Conservation (phyloP, 2,797 vertebrate species). For the Bovichtus diacanthus region DNA sequence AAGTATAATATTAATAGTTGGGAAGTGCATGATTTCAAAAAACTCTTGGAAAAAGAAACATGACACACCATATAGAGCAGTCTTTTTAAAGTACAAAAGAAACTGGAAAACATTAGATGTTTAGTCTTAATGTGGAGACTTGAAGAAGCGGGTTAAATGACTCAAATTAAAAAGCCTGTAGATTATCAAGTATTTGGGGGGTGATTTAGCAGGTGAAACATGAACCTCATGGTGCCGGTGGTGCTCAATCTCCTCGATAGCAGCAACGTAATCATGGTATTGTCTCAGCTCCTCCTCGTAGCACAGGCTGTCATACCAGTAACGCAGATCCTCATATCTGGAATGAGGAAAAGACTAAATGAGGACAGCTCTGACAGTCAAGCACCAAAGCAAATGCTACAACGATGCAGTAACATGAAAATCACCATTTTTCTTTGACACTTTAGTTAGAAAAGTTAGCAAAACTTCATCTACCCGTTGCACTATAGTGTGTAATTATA, state of each 20-base stretch:
- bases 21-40: not conserved
- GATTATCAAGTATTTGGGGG: not conserved
- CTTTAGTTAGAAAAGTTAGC: not conserved
- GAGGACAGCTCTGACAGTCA: not conserved
- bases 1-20: conserved; percentile 9
- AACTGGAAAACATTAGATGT: conserved; percentile 20
- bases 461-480: not conserved
- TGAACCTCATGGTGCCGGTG: conserved; percentile 67
- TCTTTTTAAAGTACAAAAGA: conserved; percentile 18
- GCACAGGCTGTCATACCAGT: conserved; percentile 86
- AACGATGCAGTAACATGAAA: not conserved
- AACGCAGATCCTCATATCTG: conserved; percentile 87
- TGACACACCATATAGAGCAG: not conserved
- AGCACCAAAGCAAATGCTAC: not conserved
- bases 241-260: conserved; percentile 76
- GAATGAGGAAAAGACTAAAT: not conserved
- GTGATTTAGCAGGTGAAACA: conserved; percentile 5
- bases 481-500: not conserved
- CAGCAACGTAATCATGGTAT: conserved; percentile 79
- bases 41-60: conserved; percentile 23
- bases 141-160: not conserved
- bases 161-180: not conserved
- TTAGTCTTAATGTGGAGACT: not conserved
- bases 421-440: not conserved
- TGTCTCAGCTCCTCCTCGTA: conserved; percentile 85